These are phyloP conservation scores for Amphiprion ocellaris DNA, from an alignment of 2,113 vertebrate genomes.

Conservation along the genomic window DNA sequence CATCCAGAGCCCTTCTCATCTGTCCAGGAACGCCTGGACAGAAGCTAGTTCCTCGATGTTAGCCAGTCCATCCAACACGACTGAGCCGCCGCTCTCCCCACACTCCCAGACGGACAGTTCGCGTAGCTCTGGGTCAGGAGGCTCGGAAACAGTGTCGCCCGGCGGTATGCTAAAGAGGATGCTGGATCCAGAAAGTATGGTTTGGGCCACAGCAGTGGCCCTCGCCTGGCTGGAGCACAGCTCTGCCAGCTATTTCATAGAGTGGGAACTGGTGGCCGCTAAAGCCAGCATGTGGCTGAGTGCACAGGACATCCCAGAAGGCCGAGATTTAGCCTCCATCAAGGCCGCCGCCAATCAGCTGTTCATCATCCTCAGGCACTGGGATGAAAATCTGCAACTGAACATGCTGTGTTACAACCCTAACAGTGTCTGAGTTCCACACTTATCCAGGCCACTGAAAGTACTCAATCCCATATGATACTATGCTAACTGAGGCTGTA, in stretches of 20 bases:
- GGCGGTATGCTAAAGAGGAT: slow-evolving; percentile 63
- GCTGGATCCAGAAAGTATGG: slow-evolving; percentile 85
- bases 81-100: slow-evolving; percentile 39
- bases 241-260: slow-evolving; percentile 91
- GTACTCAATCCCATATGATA: slow-evolving; percentile 41
- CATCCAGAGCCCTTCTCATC: slow-evolving; percentile 48
- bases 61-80: slow-evolving; percentile 58
- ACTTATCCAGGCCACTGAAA: not conserved
- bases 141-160: not conserved
- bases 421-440: slow-evolving; percentile 82
- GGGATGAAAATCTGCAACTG: slow-evolving; percentile 96
- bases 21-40: slow-evolving; percentile 42
- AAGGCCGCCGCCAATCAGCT: slow-evolving; percentile 94
- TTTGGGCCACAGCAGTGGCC: slow-evolving; percentile 95
- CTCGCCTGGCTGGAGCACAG: slow-evolving; percentile 97
- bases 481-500: slow-evolving; percentile 72
- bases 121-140: slow-evolving; percentile 34
- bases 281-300: slow-evolving; percentile 94
- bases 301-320: slow-evolving; percentile 88
- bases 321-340: slow-evolving; percentile 83
- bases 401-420: slow-evolving; percentile 98
- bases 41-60: slow-evolving; percentile 64
- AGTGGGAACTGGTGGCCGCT: slow-evolving; percentile 96
- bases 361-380: slow-evolving; percentile 96
- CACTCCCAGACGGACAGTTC: slow-evolving; percentile 41